Conservation (phyloP, 2,797 vertebrate species). For the Ficedula albicollis region DNA sequence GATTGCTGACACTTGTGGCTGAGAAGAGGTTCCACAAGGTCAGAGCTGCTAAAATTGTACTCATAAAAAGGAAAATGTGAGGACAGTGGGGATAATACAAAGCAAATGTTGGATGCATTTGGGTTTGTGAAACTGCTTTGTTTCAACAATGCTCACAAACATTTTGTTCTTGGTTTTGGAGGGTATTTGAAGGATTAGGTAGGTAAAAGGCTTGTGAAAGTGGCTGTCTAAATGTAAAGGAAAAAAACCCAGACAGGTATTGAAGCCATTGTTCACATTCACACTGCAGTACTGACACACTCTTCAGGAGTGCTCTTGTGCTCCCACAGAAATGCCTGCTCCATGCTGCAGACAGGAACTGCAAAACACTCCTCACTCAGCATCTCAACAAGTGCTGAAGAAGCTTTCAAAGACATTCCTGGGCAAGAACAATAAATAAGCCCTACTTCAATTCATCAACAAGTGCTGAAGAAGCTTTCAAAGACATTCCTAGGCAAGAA, state of each 20-base stretch:
- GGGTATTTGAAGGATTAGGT: not conserved
- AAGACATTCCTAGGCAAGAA: not conserved
- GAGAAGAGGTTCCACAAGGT: not conserved
- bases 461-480: not conserved
- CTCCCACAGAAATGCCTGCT: not conserved
- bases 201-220: not conserved
- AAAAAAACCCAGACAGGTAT: not conserved
- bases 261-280: not conserved
- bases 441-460: not conserved
- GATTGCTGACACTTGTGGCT: not conserved
- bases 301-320: not conserved
- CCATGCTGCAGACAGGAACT: not conserved
- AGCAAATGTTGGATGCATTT: not conserved
- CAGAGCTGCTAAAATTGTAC: not conserved
- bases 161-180: not conserved
- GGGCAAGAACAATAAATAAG: not conserved
- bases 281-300: accelerated
- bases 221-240: not conserved
- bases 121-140: not conserved
- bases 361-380: not conserved
- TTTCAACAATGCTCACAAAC: not conserved
- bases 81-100: not conserved
- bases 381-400: not conserved
- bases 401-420: not conserved
- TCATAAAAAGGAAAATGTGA: not conserved